These are phyloP conservation scores for Otus scops DNA, from an alignment of 2,797 vertebrate species.

Conservation along the genomic window DNA sequence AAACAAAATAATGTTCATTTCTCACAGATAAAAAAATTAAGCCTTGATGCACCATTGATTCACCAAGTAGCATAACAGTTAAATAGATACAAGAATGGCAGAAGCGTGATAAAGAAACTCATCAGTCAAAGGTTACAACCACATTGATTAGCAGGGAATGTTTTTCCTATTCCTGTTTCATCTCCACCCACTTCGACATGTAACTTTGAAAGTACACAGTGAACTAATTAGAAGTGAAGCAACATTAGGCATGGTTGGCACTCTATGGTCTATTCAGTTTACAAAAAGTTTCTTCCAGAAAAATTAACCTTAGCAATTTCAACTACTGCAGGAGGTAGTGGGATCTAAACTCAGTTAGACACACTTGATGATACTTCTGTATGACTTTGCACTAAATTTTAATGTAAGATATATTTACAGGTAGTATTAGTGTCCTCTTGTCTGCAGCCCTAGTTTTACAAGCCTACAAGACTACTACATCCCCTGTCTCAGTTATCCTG, in stretches of 20 bases:
- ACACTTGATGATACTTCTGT: not conserved
- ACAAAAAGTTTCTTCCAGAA: not conserved
- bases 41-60: not conserved
- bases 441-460: not conserved
- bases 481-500: not conserved
- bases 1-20: not conserved
- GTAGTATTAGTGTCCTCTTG: not conserved
- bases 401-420: not conserved
- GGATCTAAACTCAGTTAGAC: not conserved
- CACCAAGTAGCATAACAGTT: not conserved
- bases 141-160: not conserved
- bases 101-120: not conserved
- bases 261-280: not conserved
- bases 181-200: not conserved
- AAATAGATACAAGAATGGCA: not conserved
- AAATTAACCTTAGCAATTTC: not conserved
- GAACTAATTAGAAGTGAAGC: not conserved
- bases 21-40: not conserved
- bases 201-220: not conserved
- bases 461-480: accelerated
- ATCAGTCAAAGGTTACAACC: not conserved
- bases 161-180: not conserved
- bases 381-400: not conserved
- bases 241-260: not conserved
- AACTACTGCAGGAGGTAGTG: not conserved